Conservation (phyloP, 2,113 vertebrate species). For the Apteryx owenii region DNA sequence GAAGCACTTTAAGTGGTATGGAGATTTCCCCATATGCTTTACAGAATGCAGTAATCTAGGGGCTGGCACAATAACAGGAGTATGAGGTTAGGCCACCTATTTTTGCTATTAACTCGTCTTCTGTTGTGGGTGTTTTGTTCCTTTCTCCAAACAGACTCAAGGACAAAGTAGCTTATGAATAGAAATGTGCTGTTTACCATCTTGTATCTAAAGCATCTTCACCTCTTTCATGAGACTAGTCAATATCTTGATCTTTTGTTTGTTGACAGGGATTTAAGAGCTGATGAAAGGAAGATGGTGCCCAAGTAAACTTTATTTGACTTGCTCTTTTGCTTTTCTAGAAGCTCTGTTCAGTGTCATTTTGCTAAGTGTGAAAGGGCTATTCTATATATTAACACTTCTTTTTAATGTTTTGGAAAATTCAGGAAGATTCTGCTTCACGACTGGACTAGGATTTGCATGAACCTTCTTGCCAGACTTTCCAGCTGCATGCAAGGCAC, state of each 20-base stretch:
- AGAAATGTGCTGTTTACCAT: neutral
- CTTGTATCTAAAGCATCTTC: fast-evolving
- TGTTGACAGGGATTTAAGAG: neutral
- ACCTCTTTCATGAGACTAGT: neutral
- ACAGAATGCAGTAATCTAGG: fast-evolving
- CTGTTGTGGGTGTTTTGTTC: neutral
- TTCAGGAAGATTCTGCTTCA: neutral
- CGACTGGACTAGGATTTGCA: neutral
- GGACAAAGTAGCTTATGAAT: neutral
- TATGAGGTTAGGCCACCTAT: fast-evolving
- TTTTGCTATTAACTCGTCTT: neutral
- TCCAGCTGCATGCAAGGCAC: neutral
- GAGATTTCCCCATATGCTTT: neutral
- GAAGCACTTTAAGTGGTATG: fast-evolving
- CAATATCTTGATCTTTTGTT: neutral
- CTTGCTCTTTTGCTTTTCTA: neutral
- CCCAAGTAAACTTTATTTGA: neutral
- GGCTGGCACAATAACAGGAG: neutral
- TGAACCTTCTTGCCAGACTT: neutral
- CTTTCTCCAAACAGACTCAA: neutral
- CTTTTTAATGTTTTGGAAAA: neutral
- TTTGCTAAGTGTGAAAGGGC: neutral
- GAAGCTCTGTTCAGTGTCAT: neutral
- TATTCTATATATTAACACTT: neutral
- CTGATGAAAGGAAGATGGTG: neutral